Evolutionary conservation across 2,113 vertebrate genomes (phyloP).

Genomic region (Chaetura pelagica): DNA sequence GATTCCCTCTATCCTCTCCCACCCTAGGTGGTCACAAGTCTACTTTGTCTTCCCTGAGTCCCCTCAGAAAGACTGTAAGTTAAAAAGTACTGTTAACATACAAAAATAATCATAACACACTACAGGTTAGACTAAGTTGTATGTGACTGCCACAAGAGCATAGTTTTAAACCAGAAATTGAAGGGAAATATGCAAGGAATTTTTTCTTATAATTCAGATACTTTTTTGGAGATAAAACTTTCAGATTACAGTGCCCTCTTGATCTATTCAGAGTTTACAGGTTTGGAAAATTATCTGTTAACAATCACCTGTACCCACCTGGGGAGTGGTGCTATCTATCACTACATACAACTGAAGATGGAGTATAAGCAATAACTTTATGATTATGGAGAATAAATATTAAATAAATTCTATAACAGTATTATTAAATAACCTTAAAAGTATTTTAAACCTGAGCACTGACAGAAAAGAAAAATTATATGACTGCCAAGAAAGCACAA

Average conservation of each 20-base stretch:
- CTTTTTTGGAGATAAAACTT: background rate
- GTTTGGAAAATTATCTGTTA: background rate
- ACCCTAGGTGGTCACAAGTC: no score
- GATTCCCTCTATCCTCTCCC: background rate
- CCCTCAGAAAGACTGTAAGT: background rate
- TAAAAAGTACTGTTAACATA: background rate
- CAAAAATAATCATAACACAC: background rate
- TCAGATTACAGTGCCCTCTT: background rate
- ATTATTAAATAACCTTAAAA: background rate
- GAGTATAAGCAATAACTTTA: background rate
- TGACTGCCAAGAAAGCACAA: background rate
- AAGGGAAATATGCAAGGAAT: background rate
- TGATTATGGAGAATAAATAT: background rate
- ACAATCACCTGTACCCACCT: background rate
- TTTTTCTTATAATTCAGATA: background rate
- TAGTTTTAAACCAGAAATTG: background rate
- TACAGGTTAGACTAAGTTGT: background rate
- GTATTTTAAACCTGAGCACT: background rate
- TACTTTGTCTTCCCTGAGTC: background rate
- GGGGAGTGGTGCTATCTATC: background rate
- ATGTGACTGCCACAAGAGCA: background rate
- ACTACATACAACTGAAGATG: background rate
- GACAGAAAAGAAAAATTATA: background rate
- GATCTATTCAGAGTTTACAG: background rate
- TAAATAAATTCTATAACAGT: background rate